Conservation (phyloP, 2,113 vertebrate species). For the Numenius arquata region DNA sequence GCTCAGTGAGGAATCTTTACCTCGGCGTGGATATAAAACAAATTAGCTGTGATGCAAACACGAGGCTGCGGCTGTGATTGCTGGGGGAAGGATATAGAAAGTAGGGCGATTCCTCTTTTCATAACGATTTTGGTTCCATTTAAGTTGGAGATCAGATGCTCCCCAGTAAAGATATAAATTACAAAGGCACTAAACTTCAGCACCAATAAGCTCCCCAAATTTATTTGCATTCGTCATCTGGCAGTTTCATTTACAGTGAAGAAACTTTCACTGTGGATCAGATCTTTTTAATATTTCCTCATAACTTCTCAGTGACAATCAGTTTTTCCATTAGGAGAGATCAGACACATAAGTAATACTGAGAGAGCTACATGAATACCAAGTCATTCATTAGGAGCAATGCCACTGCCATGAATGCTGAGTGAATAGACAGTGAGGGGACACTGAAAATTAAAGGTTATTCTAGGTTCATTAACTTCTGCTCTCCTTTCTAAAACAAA, state of each 20-base stretch:
- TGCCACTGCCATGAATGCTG: constrained; percentile 26
- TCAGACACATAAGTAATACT: constrained; percentile 63
- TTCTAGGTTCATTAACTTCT: constrained; percentile 63
- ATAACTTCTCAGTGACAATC: constrained; percentile 62
- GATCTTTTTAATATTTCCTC: constrained; percentile 65
- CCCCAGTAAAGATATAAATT: constrained; percentile 18
- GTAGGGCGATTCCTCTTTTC: constrained; percentile 18
- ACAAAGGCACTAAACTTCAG: constrained; percentile 29
- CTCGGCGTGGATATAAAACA: not conserved
- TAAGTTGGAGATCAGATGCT: constrained; percentile 41
- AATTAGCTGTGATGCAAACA: not conserved
- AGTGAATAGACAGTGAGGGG: constrained; percentile 40
- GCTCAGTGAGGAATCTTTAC: not conserved
- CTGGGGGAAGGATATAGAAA: not conserved
- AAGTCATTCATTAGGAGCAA: constrained; percentile 66
- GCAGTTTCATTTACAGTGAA: constrained; percentile 47
- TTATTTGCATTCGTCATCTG: constrained; percentile 53
- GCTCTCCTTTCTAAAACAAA: constrained; percentile 51
- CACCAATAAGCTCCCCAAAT: constrained; percentile 39
- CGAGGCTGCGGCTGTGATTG: not conserved
- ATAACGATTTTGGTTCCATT: not conserved
- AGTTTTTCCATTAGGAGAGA: constrained; percentile 67
- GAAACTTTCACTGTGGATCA: constrained; percentile 52
- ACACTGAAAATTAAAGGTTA: constrained; percentile 66
- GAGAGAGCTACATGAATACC: constrained; percentile 62